phyloP scores from a whole-genome alignment of 2,797 vertebrate genomes.

The Gambelia wislizenii region DNA sequence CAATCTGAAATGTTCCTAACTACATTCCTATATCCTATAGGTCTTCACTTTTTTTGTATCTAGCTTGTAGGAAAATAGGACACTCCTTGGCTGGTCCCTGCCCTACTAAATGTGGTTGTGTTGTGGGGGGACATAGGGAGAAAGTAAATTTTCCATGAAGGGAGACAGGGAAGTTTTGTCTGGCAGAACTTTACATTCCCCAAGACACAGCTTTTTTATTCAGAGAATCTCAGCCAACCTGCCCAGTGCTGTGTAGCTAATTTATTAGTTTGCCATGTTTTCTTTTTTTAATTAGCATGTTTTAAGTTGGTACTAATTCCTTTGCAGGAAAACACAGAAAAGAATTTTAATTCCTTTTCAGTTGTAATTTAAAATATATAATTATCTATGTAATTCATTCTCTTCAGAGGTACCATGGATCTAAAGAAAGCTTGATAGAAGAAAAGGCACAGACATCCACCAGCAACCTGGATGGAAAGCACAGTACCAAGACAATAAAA shows the following conservation, averaged over 20 bases:
- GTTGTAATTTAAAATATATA: conserved; percentile 30
- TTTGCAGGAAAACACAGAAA: not conserved
- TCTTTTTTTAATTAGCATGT: not conserved
- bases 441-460: conserved; percentile 71
- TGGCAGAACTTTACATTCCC: no score
- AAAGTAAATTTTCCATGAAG: no score
- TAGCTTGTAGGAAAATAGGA: no score
- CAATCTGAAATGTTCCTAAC: no score
- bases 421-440: conserved; percentile 86
- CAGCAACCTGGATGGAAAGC: conserved; percentile 75
- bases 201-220: not conserved
- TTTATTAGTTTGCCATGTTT: not conserved
- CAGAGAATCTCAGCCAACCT: not conserved
- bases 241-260: not conserved
- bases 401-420: conserved; percentile 82
- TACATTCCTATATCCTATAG: no score
- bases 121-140: no score
- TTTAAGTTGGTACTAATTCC: not conserved
- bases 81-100: no score
- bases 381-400: conserved; percentile 35
- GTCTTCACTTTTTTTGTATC: no score
- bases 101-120: no score
- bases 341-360: conserved; percentile 18
- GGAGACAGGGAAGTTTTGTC: no score
- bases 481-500: conserved; percentile 81